A percentile compares a stretch with the other conserved stretches of the same genome.
phyloP scores from a whole-genome alignment of 2,888 invertebrate genomes.

The Eristalinus aeneus region DNA sequence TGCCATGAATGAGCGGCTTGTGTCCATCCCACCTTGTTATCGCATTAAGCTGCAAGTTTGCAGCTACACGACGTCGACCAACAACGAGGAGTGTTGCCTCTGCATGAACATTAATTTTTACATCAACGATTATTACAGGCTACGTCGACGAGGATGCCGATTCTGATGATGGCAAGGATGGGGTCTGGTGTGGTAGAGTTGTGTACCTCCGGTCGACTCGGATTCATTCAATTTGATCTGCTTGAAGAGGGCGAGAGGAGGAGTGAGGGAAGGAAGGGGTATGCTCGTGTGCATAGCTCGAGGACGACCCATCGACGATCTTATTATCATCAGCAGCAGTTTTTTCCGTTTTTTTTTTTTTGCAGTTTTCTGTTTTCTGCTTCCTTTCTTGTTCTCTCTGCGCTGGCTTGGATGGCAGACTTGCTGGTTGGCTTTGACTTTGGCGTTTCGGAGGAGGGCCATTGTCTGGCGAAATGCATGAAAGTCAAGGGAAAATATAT shows the following conservation, averaged over 20 bases:
- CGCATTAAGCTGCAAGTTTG: slow-evolving; percentile 57
- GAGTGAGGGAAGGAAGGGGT: neutral
- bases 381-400: neutral
- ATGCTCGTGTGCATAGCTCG: slow-evolving; percentile 9
- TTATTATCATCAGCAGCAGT: slow-evolving; percentile 33
- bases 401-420: neutral
- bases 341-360: neutral
- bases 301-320: slow-evolving; percentile 40
- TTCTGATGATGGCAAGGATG: neutral
- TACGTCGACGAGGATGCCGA: neutral
- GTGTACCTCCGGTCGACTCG: slow-evolving; percentile 2
- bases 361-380: neutral
- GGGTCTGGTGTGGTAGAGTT: too few species aligned
- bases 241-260: too few species aligned
- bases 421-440: slow-evolving; percentile 1
- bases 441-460: slow-evolving; percentile 24
- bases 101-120: slow-evolving; percentile 67
- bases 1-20: slow-evolving; percentile 30
- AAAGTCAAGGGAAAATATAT: slow-evolving; percentile 16
- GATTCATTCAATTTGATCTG: slow-evolving; percentile 63
- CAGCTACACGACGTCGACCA: slow-evolving; percentile 35
- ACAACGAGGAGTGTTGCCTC: neutral
- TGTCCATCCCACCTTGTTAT: slow-evolving; percentile 69
- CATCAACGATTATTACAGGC: slow-evolving; percentile 60
- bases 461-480: slow-evolving; percentile 34